A percentile compares a stretch with the other conserved stretches of the same genome.
Conservation (phyloP, 2,888 invertebrate species). For the Melieria picta region DNA sequence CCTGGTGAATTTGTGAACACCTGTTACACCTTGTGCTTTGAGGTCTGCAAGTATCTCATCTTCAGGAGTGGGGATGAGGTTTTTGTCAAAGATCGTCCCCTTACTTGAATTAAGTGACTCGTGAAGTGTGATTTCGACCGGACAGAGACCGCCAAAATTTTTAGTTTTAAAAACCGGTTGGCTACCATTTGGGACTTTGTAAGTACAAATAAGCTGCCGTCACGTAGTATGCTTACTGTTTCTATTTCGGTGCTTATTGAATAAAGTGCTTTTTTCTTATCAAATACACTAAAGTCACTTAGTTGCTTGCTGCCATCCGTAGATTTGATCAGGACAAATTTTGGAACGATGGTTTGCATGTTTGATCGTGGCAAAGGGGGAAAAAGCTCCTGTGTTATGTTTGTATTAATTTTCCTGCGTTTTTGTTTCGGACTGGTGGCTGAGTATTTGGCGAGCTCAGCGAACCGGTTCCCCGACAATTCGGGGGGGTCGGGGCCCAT, state of each 20-base stretch:
- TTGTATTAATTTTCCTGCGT: no score
- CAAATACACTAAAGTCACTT: background rate
- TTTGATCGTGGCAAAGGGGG: no score
- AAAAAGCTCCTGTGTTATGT: no score
- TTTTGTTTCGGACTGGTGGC: no score
- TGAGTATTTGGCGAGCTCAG: no score
- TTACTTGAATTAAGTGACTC: background rate
- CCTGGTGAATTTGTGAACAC: conserved; percentile 14
- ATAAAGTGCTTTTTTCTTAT: background rate
- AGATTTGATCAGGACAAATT: background rate
- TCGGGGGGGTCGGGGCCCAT: no score
- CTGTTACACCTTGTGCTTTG: conserved; percentile 9
- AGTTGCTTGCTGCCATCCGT: background rate
- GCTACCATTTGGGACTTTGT: conserved; percentile 4
- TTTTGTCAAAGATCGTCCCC: background rate
- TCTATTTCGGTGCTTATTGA: background rate
- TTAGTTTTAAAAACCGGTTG: background rate
- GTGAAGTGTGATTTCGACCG: background rate
- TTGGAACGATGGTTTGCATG: background rate
- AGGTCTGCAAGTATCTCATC: background rate
- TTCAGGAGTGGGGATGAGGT: background rate
- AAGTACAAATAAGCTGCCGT: conserved; percentile 3
- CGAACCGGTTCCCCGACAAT: no score
- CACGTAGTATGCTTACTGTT: conserved; percentile 1
- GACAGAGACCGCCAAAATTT: background rate